These are phyloP conservation scores for Nycticorax nycticorax DNA, from an alignment of 2,113 vertebrate genomes.

Conservation along the genomic window DNA sequence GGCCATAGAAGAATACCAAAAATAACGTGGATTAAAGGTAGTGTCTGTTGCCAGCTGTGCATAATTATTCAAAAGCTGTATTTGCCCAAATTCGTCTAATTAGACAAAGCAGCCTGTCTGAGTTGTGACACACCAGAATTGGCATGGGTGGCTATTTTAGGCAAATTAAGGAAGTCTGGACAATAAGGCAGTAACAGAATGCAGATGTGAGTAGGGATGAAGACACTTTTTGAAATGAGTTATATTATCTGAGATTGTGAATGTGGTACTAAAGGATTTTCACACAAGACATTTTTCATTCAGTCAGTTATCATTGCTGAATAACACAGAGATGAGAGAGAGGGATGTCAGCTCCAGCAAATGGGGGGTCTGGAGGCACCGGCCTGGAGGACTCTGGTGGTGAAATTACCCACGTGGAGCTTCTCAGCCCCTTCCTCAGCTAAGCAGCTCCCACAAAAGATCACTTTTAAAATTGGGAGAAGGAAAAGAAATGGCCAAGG, in stretches of 20 bases:
- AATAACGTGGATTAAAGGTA: accelerated
- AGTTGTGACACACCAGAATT: neutral
- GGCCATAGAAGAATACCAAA: accelerated
- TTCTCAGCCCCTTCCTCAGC: neutral
- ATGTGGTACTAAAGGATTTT: neutral
- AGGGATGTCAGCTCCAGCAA: accelerated
- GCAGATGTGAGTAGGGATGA: neutral
- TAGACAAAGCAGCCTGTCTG: neutral
- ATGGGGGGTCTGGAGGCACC: neutral
- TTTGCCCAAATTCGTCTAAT: neutral
- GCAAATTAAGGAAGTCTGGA: neutral
- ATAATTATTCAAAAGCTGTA: neutral
- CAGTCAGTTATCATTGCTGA: neutral
- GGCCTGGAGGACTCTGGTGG: neutral
- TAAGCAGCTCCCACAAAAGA: neutral
- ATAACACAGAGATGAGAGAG: neutral
- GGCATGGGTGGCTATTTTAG: neutral
- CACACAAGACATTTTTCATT: neutral
- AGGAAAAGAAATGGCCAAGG: neutral
- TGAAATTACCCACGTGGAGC: neutral
- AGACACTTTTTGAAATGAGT: neutral
- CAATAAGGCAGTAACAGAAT: neutral
- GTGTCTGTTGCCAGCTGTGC: neutral
- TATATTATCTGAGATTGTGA: too few species aligned
- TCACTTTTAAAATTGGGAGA: neutral